These are phyloP conservation scores for Rhagonycha lutea DNA, from an alignment of 2,888 invertebrate genomes.

Conservation along the genomic window DNA sequence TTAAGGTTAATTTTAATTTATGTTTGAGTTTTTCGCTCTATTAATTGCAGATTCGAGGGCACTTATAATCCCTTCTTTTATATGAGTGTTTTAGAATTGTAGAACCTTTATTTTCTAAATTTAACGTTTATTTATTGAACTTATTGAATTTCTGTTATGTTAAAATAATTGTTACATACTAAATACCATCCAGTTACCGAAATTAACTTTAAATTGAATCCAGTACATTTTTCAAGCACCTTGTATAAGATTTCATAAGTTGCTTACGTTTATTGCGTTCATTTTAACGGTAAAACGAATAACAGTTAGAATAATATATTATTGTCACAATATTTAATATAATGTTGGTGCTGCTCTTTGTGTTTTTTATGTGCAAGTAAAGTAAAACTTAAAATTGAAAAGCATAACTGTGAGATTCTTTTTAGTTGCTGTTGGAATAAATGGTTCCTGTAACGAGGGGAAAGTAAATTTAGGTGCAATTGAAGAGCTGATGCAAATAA, in stretches of 20 bases:
- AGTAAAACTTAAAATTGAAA: background rate
- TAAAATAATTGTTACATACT: too few relatives aligned
- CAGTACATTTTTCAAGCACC: background rate
- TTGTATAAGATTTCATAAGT: background rate
- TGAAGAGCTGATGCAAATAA: background rate
- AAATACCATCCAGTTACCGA: too few relatives aligned
- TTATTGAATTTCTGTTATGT: too few relatives aligned
- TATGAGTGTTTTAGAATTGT: too few relatives aligned
- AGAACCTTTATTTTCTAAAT: too few relatives aligned
- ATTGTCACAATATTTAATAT: background rate
- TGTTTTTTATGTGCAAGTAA: background rate
- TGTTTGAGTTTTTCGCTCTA: too few relatives aligned
- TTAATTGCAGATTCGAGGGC: too few relatives aligned
- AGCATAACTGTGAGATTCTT: background rate
- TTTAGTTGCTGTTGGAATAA: background rate
- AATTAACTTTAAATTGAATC: too few relatives aligned
- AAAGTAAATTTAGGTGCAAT: background rate
- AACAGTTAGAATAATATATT: background rate
- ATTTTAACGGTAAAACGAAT: background rate
- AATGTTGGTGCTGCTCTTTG: background rate
- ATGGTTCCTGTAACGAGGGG: background rate
- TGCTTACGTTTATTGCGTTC: background rate
- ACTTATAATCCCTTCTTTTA: too few relatives aligned
- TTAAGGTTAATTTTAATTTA: too few relatives aligned
- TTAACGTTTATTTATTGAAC: too few relatives aligned